Base-by-base conservation (phyloP, 2,888 invertebrate species). In the Acanthosoma haemorrhoidale region DNA sequence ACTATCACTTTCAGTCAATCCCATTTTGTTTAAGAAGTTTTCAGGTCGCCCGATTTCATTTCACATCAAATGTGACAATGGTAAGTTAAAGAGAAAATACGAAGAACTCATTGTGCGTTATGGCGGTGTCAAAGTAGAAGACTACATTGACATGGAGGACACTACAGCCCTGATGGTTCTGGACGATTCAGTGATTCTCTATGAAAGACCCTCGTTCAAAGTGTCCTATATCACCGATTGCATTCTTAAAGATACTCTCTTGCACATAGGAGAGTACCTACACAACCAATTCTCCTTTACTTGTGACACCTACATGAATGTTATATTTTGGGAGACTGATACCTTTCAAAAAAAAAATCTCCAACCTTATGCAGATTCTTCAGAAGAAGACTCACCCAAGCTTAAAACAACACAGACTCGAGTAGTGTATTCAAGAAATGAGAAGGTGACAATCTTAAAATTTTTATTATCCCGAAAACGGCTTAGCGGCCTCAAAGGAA, bases 361-460 rank as follows among this genome's bases (percentile, higher is more conserved):
- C 9, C 31, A 31, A 29, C 25, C 34, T 6, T 21, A 18, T n/a
- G 34, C 32, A 3, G 39, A 32, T 29, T 41, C 36, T 15, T 38
- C 57, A 3, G 15, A 21, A 13, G 31, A 58, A 68, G 38, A 39
- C 11, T 4, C 0, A 32, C 31, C 2, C 13, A 4, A 29, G 13
- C 15, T 36, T 15, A 70, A 70, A 25, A n/a, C n/a, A n/a, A n/a
- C n/a, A n/a, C 29, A 57, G n/a, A 39, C 70, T 3, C 43, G 57
- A 58, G 21, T 29, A n/a, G 4, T 32, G 21, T 70, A 67, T 58
- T 21, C 34, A 6, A 11, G 18, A 13, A 43, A n/a, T 16, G 51
- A 64, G 29, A 71, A 66, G 59, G 60, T 58, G 13, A 32, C 58
- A 15, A 63, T 66, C 11, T 41, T 71, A 16, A 51, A 66, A 39